Conservation (phyloP, 1,140 invertebrate species). For the Galleria mellonella region DNA sequence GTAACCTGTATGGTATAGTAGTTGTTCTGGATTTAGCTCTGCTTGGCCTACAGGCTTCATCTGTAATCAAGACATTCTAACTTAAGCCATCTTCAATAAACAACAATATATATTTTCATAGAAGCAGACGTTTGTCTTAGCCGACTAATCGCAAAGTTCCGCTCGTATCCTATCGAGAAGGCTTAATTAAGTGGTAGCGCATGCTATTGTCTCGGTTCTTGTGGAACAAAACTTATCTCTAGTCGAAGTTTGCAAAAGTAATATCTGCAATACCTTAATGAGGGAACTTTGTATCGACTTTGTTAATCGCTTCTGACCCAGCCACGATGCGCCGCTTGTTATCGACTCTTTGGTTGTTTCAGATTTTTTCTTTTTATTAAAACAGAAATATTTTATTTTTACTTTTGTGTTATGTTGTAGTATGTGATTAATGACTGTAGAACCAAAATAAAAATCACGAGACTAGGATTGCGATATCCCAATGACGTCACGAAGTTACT, state of each 20-base stretch:
- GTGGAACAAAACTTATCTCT: conserved; percentile 65
- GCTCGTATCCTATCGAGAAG: conserved; percentile 37
- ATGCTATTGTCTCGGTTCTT: conserved; percentile 63
- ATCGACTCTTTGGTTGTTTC: conserved; percentile 13
- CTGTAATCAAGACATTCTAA: conserved; percentile 64
- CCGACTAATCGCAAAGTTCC: conserved; percentile 36
- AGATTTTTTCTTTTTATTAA: conserved; percentile 12
- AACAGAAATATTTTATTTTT: conserved; percentile 5
- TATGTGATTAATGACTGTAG: conserved; percentile 7
- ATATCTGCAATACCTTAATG: conserved; percentile 71
- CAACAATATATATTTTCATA: conserved; percentile 9
- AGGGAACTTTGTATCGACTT: conserved; percentile 70
- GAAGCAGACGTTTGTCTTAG: conserved; percentile 24
- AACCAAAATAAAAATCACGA: conserved; percentile 11
- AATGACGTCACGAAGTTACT: conserved; percentile 15
- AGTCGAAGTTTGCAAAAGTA: conserved; percentile 62
- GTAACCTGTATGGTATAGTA: conserved; percentile 69
- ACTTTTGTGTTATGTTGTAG: conserved; percentile 9
- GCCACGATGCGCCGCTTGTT: conserved; percentile 19
- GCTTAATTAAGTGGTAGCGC: conserved; percentile 65
- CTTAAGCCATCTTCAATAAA: conserved; percentile 19
- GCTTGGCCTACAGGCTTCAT: conserved; percentile 71
- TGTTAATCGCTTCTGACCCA: conserved; percentile 56
- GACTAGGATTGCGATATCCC: conserved; percentile 18
- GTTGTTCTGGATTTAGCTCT: conserved; percentile 71